Percentiles rank a stretch among this genome's conserved stretches.
Evolutionary conservation across 2,797 vertebrate species (phyloP).

Genomic region (Triplophysa yarkandensis): DNA sequence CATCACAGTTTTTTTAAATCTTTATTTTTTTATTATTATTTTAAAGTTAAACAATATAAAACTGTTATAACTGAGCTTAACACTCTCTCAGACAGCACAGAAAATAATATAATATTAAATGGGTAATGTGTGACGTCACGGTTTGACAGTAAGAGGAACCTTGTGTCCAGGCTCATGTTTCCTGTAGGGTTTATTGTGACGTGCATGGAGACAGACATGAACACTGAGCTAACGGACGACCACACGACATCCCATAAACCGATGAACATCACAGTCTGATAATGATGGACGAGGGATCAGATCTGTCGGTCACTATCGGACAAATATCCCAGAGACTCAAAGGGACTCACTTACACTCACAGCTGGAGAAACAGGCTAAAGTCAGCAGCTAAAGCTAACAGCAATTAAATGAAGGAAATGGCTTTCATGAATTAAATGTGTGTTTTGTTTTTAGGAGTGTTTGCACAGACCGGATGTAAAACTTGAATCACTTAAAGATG

Average conservation of each 20-base stretch:
- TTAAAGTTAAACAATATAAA: too few species aligned
- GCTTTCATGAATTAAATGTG: background rate
- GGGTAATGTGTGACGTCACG: too few species aligned
- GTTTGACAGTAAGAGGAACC: constrained; percentile 64
- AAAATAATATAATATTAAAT: too few species aligned
- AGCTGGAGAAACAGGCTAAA: constrained; percentile 93
- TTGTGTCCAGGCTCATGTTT: constrained; percentile 62
- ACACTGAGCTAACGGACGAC: constrained; percentile 30
- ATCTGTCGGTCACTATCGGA: constrained; percentile 84
- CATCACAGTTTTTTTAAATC: too few species aligned
- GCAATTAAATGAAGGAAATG: too few species aligned
- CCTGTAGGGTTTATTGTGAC: constrained; percentile 38
- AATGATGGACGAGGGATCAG: constrained; percentile 82
- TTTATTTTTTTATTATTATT: too few species aligned
- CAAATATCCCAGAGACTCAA: constrained; percentile 90
- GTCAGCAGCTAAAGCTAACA: constrained; percentile 74
- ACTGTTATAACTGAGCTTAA: too few species aligned
- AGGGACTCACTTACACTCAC: constrained; percentile 86
- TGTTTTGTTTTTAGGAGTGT: constrained; percentile 77
- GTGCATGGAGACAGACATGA: constrained; percentile 71
- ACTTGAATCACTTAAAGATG: constrained; percentile 91
- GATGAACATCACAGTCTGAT: background rate
- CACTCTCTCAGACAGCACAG: too few species aligned
- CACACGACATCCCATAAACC: background rate
- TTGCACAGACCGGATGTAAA: constrained; percentile 91